Evolutionary conservation across 2,797 vertebrate species (phyloP).

Genomic region (Gobionotothen gibberifrons): DNA sequence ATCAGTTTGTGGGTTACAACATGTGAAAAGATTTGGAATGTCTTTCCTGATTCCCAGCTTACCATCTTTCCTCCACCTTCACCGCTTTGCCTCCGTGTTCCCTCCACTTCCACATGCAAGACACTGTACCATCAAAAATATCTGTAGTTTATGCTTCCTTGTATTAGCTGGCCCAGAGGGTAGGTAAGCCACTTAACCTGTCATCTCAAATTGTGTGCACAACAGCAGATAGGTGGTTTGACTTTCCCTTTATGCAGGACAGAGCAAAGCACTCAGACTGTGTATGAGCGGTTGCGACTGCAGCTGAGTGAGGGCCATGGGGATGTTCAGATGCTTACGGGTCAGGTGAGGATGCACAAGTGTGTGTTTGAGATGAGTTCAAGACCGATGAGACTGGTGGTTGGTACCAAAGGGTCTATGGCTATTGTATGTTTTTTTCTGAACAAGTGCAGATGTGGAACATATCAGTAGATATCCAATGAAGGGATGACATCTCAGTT

Average conservation of each 20-base stretch:
- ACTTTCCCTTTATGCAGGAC: conserved; percentile 45
- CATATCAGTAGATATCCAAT: conserved; percentile 45
- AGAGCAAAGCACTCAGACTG: conserved; percentile 59
- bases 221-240: conserved; percentile 66
- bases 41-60: conserved; percentile 2
- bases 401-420: conserved; percentile 38
- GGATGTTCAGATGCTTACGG: conserved; percentile 52
- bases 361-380: conserved; percentile 54
- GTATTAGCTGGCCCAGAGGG: conserved; percentile 73
- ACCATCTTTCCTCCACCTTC: conserved; percentile 10
- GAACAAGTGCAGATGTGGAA: conserved; percentile 40
- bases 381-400: conserved; percentile 45
- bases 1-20: conserved; percentile 3
- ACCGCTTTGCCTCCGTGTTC: background rate
- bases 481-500: conserved; percentile 36
- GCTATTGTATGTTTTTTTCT: conserved; percentile 33
- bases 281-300: conserved; percentile 45
- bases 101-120: conserved; percentile 26
- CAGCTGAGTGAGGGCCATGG: conserved; percentile 51
- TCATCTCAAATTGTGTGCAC: conserved; percentile 81
- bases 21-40: conserved; percentile 19
- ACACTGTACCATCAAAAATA: conserved; percentile 43
- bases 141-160: conserved; percentile 55
- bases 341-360: conserved; percentile 56
- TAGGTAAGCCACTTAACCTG: conserved; percentile 83